Evolutionary conservation across 2,797 vertebrate genomes (phyloP).

Genomic region (Poliocrania exsul): DNA sequence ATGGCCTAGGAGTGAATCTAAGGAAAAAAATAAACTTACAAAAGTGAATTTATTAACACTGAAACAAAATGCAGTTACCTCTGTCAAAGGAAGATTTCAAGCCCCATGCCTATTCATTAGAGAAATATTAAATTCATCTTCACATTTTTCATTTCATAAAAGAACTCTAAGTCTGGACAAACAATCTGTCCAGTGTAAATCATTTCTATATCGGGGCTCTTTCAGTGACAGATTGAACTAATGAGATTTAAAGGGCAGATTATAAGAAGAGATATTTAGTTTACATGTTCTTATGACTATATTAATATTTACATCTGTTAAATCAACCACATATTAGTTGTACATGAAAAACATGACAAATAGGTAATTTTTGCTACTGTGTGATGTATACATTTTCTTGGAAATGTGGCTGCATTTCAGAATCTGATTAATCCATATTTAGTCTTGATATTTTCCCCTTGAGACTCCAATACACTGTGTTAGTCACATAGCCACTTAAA

Average conservation of each 20-base stretch:
- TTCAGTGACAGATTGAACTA: constrained; percentile 47
- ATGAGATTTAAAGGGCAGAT: constrained; percentile 56
- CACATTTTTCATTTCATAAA: constrained; percentile 51
- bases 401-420: constrained; percentile 53
- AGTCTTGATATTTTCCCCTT: constrained; percentile 38
- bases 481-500: constrained; percentile 11
- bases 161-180: constrained; percentile 53
- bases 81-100: constrained; percentile 57
- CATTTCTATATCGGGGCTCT: constrained; percentile 38
- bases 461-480: constrained; percentile 4
- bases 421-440: constrained; percentile 47
- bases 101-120: constrained; percentile 29
- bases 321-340: neutral
- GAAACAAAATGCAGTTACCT: constrained; percentile 67
- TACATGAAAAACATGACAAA: neutral
- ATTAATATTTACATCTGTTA: constrained; percentile 57
- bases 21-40: neutral
- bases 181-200: constrained; percentile 54
- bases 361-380: constrained; percentile 27
- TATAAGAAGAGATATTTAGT: constrained; percentile 55
- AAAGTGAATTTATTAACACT: constrained; percentile 63
- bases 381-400: neutral
- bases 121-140: constrained; percentile 66
- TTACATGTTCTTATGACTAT: constrained; percentile 5
- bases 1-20: constrained; percentile 51